Percentiles rank a stretch among this genome's conserved stretches.
These are phyloP conservation scores for Trinectes maculatus DNA, from an alignment of 2,113 vertebrate species.

Conservation along the genomic window DNA sequence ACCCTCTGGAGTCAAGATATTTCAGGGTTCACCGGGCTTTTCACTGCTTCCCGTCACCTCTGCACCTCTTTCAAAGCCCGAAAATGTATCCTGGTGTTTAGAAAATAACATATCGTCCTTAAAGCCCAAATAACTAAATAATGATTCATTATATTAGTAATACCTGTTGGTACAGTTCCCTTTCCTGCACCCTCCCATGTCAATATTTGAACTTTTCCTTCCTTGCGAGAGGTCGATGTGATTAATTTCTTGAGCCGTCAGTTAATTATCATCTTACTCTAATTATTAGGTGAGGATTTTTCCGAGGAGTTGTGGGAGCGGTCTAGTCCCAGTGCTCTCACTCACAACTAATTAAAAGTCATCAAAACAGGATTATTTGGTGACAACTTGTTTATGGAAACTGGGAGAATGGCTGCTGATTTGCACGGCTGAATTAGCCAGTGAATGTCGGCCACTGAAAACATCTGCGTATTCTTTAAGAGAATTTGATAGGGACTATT, in stretches of 20 bases:
- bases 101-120: no score
- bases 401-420: conserved; percentile 84
- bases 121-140: no score
- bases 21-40: not conserved
- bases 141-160: no score
- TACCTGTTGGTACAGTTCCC: no score
- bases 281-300: conserved; percentile 28
- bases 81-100: no score
- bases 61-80: not conserved
- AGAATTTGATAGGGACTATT: no score
- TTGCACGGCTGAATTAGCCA: conserved; percentile 47
- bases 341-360: conserved; percentile 93
- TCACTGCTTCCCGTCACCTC: not conserved
- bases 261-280: conserved; percentile 45
- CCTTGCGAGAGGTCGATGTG: conserved; percentile 27
- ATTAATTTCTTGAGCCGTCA: conserved; percentile 33
- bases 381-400: conserved; percentile 91
- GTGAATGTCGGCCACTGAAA: not conserved
- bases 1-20: conserved; percentile 10
- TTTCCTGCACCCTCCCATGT: conserved; percentile 14
- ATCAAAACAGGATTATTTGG: conserved; percentile 93
- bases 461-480: not conserved
- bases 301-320: conserved; percentile 78
- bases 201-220: conserved; percentile 47
- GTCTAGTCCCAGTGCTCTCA: conserved; percentile 89